phyloP scores from a whole-genome alignment of 2,888 invertebrate species.

The Papilio gigon region DNA sequence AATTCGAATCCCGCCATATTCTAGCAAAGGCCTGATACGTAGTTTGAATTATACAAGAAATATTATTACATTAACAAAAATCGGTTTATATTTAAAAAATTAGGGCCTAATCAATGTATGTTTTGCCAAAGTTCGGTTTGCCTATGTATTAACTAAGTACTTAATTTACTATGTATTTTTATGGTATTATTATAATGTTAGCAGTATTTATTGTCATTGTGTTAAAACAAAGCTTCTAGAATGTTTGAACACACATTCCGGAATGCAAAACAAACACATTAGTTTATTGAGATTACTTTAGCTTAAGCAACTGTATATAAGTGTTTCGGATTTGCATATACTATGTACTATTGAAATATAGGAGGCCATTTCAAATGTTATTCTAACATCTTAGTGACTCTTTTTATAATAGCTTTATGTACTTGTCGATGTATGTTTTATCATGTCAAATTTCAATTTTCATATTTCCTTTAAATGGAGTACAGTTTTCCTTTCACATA shows the following conservation, averaged over 20 bases:
- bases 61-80: no score
- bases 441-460: no score
- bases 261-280: neutral
- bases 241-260: constrained; percentile 30
- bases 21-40: no score
- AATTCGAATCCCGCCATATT: no score
- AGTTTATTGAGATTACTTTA: constrained; percentile 13
- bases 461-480: no score
- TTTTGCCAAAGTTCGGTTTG: constrained; percentile 23
- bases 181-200: neutral
- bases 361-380: neutral
- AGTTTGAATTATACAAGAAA: no score
- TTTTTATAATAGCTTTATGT: no score
- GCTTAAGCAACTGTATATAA: neutral
- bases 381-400: neutral
- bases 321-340: neutral
- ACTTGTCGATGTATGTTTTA: no score
- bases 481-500: no score
- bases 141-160: constrained; percentile 2
- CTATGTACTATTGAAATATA: neutral
- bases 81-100: no score
- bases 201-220: neutral
- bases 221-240: neutral
- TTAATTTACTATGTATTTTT: constrained; percentile 8
- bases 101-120: constrained; percentile 20